A percentile compares a stretch with the other conserved stretches of the same genome.
phyloP scores from a whole-genome alignment of 1,140 invertebrate genomes.

The Oncopodura yosiiana region DNA sequence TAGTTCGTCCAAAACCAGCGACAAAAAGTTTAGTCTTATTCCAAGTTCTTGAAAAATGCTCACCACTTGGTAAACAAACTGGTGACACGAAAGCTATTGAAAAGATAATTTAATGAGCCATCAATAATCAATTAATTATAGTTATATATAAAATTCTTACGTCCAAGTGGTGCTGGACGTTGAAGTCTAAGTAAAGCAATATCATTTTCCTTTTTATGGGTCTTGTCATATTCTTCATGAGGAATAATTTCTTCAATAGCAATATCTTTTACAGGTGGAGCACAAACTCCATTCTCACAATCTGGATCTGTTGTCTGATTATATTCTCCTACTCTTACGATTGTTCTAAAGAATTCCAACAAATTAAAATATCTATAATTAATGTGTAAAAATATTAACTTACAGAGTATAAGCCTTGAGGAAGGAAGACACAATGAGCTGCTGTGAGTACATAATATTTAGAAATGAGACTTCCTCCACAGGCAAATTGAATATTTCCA shows the following conservation, averaged over 20 bases:
- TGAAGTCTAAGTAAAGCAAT: slow-evolving; percentile 33
- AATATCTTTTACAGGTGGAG: slow-evolving; percentile 50
- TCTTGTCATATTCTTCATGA: slow-evolving; percentile 39
- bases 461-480: slow-evolving; percentile 19
- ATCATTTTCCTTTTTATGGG: slow-evolving; percentile 30
- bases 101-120: background rate
- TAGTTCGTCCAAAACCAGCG: slow-evolving; percentile 34
- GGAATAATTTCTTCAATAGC: slow-evolving; percentile 44
- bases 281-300: slow-evolving; percentile 40
- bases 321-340: slow-evolving; percentile 22
- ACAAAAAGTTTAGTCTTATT: slow-evolving; percentile 5
- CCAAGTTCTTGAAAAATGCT: background rate
- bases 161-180: slow-evolving; percentile 17
- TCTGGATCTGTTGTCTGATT: slow-evolving; percentile 8
- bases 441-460: slow-evolving; percentile 19
- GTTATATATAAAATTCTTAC: slow-evolving; percentile 8
- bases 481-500: slow-evolving; percentile 17
- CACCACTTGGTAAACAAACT: slow-evolving; percentile 31
- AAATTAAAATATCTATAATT: background rate
- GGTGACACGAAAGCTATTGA: slow-evolving; percentile 25
- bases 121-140: slow-evolving; percentile 1
- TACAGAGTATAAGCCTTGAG: slow-evolving; percentile 16
- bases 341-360: slow-evolving; percentile 1
- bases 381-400: background rate
- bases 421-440: slow-evolving; percentile 13